phyloP scores from a whole-genome alignment of 35 echinoderm and acorn worm genomes.

The Diadema setosum region DNA sequence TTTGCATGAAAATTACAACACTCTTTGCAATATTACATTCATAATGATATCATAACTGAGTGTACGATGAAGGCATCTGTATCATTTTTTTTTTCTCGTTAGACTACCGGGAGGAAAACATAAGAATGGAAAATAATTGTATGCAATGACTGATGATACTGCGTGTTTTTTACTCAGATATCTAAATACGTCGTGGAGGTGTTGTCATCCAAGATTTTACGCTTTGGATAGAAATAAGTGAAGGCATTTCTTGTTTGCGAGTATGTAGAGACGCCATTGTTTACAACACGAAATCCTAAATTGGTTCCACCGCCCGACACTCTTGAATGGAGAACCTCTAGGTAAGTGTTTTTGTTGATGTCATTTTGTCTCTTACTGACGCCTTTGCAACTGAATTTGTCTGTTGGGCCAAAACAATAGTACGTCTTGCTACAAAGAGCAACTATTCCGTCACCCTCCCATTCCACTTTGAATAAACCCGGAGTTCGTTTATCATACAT shows the following conservation, averaged over 20 bases:
- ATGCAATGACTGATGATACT: no score
- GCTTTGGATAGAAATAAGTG: neutral
- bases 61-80: no score
- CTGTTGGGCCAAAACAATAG: conserved; percentile 38
- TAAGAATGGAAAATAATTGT: no score
- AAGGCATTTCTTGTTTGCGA: neutral
- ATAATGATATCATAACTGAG: no score
- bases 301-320: neutral
- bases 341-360: neutral
- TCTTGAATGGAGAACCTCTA: neutral
- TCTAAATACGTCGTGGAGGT: neutral
- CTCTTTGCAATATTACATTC: no score
- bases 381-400: conserved; percentile 37
- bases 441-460: conserved; percentile 70
- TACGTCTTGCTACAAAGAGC: conserved; percentile 57
- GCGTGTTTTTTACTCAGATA: no score
- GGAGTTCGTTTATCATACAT: conserved; percentile 58
- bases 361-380: conserved; percentile 22
- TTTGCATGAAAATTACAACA: no score
- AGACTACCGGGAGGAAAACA: no score
- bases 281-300: neutral
- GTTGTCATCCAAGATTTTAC: neutral
- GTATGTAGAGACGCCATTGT: neutral
- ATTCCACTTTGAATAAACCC: conserved; percentile 61
- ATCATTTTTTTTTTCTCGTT: no score